Base-by-base conservation (phyloP, 1,140 invertebrate genomes). In the Bombus turneri region DNA sequence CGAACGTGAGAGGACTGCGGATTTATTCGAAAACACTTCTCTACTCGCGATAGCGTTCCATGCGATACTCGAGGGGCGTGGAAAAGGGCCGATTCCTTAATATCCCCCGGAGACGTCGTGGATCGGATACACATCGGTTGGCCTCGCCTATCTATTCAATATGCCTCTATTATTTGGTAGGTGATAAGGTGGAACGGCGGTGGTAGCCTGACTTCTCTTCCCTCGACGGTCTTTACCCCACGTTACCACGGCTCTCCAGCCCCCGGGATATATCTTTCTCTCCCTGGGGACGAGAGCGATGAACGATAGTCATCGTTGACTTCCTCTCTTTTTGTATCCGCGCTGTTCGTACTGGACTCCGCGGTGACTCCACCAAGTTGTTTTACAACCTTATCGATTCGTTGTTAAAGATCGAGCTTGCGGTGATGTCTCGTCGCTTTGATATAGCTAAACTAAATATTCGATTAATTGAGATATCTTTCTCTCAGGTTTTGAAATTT, bases 91-190 rank as follows among this genome's bases (percentile, higher is more conserved):
- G 88, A 91, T 91, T 93, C 88, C 89, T 88, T 92, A 90, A 92
- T 92, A 93, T 93, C 88, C 92, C 91, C 90, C 15, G 43, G 91
- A 86, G 92, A 91, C 82, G 76, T 57, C n/a, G 69, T 68, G 87
- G 88, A 92, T 92, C 91, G 87, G 91, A 92, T 92, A 92, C 88
- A 92, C 91, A 90, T 88, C 87, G 91, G 83, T 92, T 84, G 91
- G 87, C 88, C 83, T 89, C 74, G 91, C 83, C 90, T 93, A 93
- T 93, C 92, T 93, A 93, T 93, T 93, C 92, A 92, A 93, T 93
- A 93, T 91, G 91, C 91, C 86, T 87, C 91, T 87, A 92, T 92
- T 93, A 93, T 93, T 93, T 91, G 92, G 90, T 92, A 88, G 87
- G 91, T 91, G 92, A 93, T 93, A 93, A 92, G 91, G 88, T 92